These are phyloP conservation scores for Pao palembangensis DNA, from an alignment of 2,113 vertebrate genomes.

Conservation along the genomic window DNA sequence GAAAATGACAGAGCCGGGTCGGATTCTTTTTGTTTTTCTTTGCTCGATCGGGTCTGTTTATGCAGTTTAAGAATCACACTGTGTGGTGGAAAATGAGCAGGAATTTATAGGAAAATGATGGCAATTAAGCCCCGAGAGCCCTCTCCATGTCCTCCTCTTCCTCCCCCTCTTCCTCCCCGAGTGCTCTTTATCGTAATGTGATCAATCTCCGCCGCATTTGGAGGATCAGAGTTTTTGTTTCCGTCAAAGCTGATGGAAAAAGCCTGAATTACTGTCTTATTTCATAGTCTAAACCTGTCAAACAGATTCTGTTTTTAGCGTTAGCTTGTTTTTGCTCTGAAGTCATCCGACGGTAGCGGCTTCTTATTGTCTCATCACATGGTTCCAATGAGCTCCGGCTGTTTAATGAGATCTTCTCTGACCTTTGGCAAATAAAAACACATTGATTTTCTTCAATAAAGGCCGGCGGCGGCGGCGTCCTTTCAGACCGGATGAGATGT, in stretches of 20 bases:
- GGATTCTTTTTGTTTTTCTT: not conserved
- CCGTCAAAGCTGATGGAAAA: too few species aligned
- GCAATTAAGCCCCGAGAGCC: slow-evolving; percentile 10
- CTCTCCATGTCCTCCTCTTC: not conserved
- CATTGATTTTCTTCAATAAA: too few species aligned
- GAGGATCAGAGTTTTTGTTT: not conserved
- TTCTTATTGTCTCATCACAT: too few species aligned
- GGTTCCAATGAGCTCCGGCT: not conserved
- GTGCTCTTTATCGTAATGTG: slow-evolving; percentile 1
- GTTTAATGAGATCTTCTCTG: slow-evolving; percentile 18
- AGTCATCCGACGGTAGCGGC: too few species aligned
- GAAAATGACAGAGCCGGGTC: slow-evolving; percentile 21
- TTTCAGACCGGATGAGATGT: not conserved
- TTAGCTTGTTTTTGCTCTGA: too few species aligned
- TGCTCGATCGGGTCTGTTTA: slow-evolving; percentile 9
- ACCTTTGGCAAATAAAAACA: slow-evolving; percentile 15
- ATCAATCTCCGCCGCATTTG: slow-evolving; percentile 7
- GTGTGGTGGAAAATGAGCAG: not conserved
- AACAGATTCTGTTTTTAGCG: too few species aligned
- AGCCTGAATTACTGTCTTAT: too few species aligned
- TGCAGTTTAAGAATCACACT: not conserved
- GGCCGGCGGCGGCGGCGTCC: not conserved
- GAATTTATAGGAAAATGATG: slow-evolving; percentile 9
- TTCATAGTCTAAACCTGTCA: too few species aligned
- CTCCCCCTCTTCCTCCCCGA: slow-evolving; percentile 3